These are phyloP conservation scores for Ophonus ardosiacus DNA, from an alignment of 2,888 invertebrate genomes.

Conservation along the genomic window DNA sequence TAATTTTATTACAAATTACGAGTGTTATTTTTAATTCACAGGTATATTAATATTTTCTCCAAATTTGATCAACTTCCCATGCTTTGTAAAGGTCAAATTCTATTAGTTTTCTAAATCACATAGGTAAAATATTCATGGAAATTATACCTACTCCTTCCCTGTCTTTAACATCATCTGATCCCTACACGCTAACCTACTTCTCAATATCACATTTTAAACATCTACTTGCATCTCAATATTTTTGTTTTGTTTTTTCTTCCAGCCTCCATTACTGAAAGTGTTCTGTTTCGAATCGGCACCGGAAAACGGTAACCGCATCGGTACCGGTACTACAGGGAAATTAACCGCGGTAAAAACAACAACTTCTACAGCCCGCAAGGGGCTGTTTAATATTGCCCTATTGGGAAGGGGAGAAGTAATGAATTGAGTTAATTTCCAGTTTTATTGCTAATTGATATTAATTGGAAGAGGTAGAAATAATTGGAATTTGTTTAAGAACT, in stretches of 20 bases:
- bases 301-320: slow-evolving; percentile 1
- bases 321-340: slow-evolving; percentile 21
- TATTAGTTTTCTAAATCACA: background rate
- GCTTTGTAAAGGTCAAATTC: too few species aligned
- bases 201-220: slow-evolving; percentile 8
- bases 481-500: background rate
- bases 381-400: slow-evolving; percentile 54
- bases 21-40: too few species aligned
- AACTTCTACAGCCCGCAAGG: slow-evolving; percentile 48
- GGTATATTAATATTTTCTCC: too few species aligned
- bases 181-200: slow-evolving; percentile 5
- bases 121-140: background rate
- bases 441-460: slow-evolving; percentile 42
- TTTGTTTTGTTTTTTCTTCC: background rate
- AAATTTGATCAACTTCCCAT: too few species aligned
- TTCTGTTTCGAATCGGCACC: background rate
- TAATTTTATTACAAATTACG: too few species aligned
- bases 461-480: slow-evolving; percentile 1
- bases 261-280: background rate
- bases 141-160: background rate
- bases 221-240: slow-evolving; percentile 3
- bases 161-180: background rate
- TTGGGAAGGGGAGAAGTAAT: slow-evolving; percentile 29
- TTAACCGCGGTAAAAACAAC: slow-evolving; percentile 47
- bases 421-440: slow-evolving; percentile 24